Base-by-base conservation (phyloP, 23 tunicate species). In the Oikopleura vanhoeffeni region DNA sequence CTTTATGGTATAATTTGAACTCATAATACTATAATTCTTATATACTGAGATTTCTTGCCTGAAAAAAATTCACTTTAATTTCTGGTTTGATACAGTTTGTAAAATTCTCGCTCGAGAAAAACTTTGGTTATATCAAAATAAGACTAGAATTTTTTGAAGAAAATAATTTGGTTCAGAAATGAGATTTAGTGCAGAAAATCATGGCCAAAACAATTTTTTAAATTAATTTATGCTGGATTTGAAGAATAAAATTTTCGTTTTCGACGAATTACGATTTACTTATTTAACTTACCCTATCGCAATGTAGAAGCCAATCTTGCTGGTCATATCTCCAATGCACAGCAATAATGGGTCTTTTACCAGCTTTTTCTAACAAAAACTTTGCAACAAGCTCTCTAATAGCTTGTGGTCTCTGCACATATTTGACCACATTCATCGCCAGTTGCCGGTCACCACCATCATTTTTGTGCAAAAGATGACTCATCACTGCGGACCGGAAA, bases 291-390 rank as follows among this genome's bases (percentile, higher is more conserved):
- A 71, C 79, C 35, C 79, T 33, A 71, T 71, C 79, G 38, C 79
- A 71, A 30, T 71, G 79, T 2, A 71, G 79, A 2, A 71, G 35
- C 79, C 79, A 71, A 32, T 71, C 79, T 13, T 30, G 79, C 79
- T 71, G 79, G 38, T 71, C 79, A 38, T 71, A 71, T 24, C 79
- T 28, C 79, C 79, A 71, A 30, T 71, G 79, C 34, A 71, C 79
- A 2, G 79, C 27, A 71, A 71, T 71, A 18, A 71, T 18, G 36
- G 79, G 79, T 30, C 32, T 71, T 24, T 30, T 30, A 18, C 36
- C 79, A 4, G 79, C 79, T 71, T 71, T 28, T 24, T 71, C 79
- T 24, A 2, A 3, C 34, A 71, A 13, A 30, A 71, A 71, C 32
- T 71, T 71, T 38, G 27, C 35, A 33, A 71, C 79, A 2, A 71